Percentiles rank a stretch among this genome's conserved stretches.
phyloP scores from a whole-genome alignment of 2,113 vertebrate genomes.

The Bambusicola thoracicus region DNA sequence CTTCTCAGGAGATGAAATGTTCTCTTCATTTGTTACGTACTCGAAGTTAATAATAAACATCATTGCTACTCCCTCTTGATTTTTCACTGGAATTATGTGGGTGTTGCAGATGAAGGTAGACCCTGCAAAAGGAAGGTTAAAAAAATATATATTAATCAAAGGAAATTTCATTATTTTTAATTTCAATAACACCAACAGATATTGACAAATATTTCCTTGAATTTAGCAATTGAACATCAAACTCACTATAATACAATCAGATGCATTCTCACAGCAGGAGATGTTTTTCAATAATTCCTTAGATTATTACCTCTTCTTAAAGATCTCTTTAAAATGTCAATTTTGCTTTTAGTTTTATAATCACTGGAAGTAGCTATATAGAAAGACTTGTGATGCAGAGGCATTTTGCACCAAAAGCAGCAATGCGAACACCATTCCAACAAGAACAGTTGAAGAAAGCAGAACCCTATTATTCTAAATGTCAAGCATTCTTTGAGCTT shows the following conservation, averaged over 20 bases:
- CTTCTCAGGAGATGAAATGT: constrained; percentile 85
- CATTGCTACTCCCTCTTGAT: constrained; percentile 96
- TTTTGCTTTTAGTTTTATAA: background rate
- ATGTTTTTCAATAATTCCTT: background rate
- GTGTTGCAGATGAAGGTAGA: constrained; percentile 95
- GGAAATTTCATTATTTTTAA: background rate
- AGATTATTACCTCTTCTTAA: background rate
- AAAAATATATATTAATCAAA: background rate
- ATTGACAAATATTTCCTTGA: background rate
- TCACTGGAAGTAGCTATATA: background rate
- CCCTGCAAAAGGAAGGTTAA: constrained; percentile 76
- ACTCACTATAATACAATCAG: background rate
- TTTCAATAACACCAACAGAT: background rate
- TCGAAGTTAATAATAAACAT: constrained; percentile 99
- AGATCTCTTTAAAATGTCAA: background rate
- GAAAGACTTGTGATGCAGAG: background rate
- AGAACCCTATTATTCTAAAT: constrained; percentile 47
- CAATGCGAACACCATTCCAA: background rate
- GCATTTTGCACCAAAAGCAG: constrained; percentile 22
- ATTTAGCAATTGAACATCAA: background rate
- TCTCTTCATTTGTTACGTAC: constrained; percentile 87
- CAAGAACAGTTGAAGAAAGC: background rate
- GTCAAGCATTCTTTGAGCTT: constrained; percentile 12
- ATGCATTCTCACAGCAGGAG: background rate
- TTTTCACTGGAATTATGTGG: constrained; percentile 97